These are phyloP conservation scores for Thalpophila matura DNA, from an alignment of 2,888 invertebrate genomes.

Conservation along the genomic window DNA sequence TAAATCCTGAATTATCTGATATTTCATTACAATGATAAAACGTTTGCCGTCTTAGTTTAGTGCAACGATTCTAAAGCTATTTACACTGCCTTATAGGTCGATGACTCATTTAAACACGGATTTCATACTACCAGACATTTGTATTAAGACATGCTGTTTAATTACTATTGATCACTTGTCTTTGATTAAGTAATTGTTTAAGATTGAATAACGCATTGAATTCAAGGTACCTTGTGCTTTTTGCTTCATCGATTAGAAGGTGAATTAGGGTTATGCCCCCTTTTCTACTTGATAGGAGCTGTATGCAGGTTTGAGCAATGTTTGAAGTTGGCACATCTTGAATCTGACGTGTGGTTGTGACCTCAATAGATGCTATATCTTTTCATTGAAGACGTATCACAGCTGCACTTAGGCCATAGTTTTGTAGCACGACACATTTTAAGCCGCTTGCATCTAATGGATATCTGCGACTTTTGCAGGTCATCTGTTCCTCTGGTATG, in stretches of 20 bases:
- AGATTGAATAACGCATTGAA: conserved; percentile 44
- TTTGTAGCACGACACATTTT: background rate
- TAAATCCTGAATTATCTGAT: conserved; percentile 72
- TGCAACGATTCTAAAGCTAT: conserved; percentile 66
- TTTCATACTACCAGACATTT: conserved; percentile 23
- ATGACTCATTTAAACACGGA: conserved; percentile 52
- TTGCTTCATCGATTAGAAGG: conserved; percentile 16
- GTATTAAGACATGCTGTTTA: conserved; percentile 45
- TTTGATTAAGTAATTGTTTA: conserved; percentile 52
- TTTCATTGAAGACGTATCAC: background rate
- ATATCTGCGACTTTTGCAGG: background rate
- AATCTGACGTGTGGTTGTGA: background rate
- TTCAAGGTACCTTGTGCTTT: conserved; percentile 16
- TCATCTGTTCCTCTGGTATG: background rate
- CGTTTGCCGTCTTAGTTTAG: conserved; percentile 68
- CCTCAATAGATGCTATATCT: background rate
- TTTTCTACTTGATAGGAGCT: conserved; percentile 13
- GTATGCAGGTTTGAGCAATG: background rate
- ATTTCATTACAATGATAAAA: conserved; percentile 78
- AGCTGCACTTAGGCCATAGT: background rate
- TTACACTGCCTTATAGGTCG: conserved; percentile 61
- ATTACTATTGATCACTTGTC: conserved; percentile 50
- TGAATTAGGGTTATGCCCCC: conserved; percentile 43
- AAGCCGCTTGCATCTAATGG: background rate
- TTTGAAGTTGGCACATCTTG: conserved; percentile 14